These are phyloP conservation scores for Campylomormyrus tamandua DNA, from an alignment of 2,113 vertebrate genomes.

Conservation along the genomic window DNA sequence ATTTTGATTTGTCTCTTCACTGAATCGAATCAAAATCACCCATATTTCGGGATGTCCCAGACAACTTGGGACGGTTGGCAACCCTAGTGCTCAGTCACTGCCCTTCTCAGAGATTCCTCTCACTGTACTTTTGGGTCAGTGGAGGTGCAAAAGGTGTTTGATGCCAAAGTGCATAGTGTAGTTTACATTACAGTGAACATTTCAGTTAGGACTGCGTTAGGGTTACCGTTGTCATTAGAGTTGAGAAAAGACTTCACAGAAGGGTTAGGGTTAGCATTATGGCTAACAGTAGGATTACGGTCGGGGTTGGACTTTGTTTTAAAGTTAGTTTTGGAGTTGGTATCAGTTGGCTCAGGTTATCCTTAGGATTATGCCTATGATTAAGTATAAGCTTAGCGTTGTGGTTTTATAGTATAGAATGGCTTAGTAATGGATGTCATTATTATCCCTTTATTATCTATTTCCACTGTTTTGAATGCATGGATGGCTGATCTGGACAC, in stretches of 20 bases:
- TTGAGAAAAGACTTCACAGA: neutral
- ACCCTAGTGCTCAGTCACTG: neutral
- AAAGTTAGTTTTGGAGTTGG: neutral
- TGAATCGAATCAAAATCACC: too few relatives aligned
- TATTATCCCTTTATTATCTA: neutral
- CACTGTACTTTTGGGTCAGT: neutral
- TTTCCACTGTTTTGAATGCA: neutral
- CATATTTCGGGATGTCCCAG: too few relatives aligned
- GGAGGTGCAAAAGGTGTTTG: neutral
- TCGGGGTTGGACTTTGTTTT: neutral
- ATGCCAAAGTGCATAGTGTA: neutral
- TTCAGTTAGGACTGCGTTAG: neutral
- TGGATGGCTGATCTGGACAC: neutral
- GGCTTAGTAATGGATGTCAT: neutral
- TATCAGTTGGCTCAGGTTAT: neutral
- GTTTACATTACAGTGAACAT: neutral
- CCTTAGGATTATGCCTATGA: neutral
- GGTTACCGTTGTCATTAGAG: neutral
- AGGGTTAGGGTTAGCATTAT: neutral
- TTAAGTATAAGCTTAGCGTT: neutral
- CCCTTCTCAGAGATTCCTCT: neutral
- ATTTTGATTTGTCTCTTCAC: too few relatives aligned
- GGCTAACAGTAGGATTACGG: neutral
- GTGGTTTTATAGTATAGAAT: neutral
- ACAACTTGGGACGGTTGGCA: too few relatives aligned